Conservation (phyloP, 2,113 vertebrate species). For the Phyllostomus hastatus region DNA sequence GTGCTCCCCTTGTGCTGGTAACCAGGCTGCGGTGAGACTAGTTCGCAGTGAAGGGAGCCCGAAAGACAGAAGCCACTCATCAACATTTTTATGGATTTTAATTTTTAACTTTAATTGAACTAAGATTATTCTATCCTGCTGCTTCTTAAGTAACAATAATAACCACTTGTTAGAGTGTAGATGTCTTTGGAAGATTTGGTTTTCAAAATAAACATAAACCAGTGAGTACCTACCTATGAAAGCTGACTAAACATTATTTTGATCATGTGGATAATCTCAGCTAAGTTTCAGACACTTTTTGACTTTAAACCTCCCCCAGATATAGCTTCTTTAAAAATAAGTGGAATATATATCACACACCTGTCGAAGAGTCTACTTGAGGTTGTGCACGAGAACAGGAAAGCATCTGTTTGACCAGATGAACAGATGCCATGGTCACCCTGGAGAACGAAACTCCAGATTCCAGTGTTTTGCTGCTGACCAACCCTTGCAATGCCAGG, state of each 20-base stretch:
- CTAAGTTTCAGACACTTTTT: neutral
- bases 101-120: conserved; percentile 21
- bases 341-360: neutral
- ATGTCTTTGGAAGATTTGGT: neutral
- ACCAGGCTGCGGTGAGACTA: neutral
- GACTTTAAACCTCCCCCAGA: neutral
- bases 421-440: neutral
- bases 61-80: neutral
- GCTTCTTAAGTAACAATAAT: neutral
- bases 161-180: neutral
- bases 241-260: neutral
- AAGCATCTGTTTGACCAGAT: neutral
- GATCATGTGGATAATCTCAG: neutral
- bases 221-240: neutral
- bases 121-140: conserved; percentile 6
- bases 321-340: neutral
- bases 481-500: neutral
- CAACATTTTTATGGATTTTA: neutral
- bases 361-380: neutral
- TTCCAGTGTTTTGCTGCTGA: neutral
- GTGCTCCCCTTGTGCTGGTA: neutral
- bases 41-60: neutral
- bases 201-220: neutral
- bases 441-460: conserved; percentile 10
- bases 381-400: neutral